Conservation (phyloP, 2,113 vertebrate genomes). For the Mormyrus lacerda region DNA sequence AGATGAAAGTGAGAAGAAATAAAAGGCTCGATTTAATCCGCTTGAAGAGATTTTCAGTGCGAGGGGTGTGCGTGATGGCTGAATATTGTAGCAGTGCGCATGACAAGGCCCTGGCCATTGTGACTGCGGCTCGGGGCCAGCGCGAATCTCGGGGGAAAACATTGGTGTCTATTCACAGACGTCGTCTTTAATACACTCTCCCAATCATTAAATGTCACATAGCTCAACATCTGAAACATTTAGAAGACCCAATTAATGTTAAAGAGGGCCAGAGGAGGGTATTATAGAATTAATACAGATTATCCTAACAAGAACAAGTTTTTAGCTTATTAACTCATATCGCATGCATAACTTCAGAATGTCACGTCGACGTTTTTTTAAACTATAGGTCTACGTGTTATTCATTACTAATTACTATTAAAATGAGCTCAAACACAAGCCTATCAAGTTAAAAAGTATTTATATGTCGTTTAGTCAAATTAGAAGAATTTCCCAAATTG, state of each 20-base stretch:
- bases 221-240: slow-evolving; percentile 61
- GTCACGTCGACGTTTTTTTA: not conserved
- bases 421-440: not conserved
- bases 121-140: slow-evolving; percentile 79
- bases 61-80: slow-evolving; percentile 64
- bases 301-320: slow-evolving; percentile 27
- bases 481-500: not conserved
- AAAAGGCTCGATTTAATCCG: slow-evolving; percentile 95
- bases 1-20: slow-evolving; percentile 95
- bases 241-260: slow-evolving; percentile 62
- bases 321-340: slow-evolving; percentile 30
- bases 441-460: not conserved
- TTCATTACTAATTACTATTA: not conserved
- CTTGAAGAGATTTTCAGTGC: slow-evolving; percentile 77
- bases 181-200: slow-evolving; percentile 59
- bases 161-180: slow-evolving; percentile 78
- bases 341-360: not conserved
- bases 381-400: not conserved
- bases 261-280: slow-evolving; percentile 40
- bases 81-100: slow-evolving; percentile 66
- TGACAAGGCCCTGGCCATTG: slow-evolving; percentile 72
- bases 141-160: slow-evolving; percentile 72
- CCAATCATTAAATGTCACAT: slow-evolving; percentile 64
- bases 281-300: slow-evolving; percentile 33
- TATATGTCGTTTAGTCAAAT: not conserved